phyloP scores from a whole-genome alignment of 2,797 vertebrate genomes.

The Amniataba percoides region DNA sequence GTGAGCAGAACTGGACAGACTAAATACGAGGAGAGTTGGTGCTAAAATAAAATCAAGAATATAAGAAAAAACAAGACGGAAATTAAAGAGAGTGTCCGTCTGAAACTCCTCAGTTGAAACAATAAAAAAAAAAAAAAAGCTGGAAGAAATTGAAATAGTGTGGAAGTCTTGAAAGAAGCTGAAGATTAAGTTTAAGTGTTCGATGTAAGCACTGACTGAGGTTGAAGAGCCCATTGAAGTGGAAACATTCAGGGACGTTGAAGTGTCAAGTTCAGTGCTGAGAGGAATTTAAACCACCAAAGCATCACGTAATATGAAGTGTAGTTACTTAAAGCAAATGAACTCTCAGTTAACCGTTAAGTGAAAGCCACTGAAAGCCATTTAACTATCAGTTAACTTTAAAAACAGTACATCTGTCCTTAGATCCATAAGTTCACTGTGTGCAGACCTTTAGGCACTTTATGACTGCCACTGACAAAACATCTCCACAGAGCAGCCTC shows the following conservation, averaged over 20 bases:
- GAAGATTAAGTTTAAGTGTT: not conserved
- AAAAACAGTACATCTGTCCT: not conserved
- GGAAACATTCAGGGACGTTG: not conserved
- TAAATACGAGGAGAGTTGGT: too few relatives aligned
- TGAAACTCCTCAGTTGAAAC: not conserved
- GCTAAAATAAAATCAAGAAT: not conserved
- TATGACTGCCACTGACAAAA: not conserved
- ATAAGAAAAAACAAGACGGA: not conserved
- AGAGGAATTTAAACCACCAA: not conserved
- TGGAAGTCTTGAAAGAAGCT: not conserved
- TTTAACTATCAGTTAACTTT: not conserved
- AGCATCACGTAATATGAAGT: too few relatives aligned
- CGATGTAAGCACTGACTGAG: not conserved
- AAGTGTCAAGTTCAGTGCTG: not conserved
- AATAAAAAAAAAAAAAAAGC: not conserved
- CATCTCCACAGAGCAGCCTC: constrained; percentile 8
- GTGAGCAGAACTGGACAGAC: too few relatives aligned
- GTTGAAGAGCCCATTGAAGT: not conserved
- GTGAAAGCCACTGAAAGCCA: not conserved
- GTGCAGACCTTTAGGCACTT: not conserved
- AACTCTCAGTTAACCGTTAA: not conserved
- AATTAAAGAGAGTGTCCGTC: not conserved
- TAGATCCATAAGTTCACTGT: not conserved
- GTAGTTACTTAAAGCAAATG: not conserved
- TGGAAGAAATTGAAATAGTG: not conserved